Evolutionary conservation across 2,888 invertebrate genomes (phyloP).

Genomic region (Sphaeridia pumilis): DNA sequence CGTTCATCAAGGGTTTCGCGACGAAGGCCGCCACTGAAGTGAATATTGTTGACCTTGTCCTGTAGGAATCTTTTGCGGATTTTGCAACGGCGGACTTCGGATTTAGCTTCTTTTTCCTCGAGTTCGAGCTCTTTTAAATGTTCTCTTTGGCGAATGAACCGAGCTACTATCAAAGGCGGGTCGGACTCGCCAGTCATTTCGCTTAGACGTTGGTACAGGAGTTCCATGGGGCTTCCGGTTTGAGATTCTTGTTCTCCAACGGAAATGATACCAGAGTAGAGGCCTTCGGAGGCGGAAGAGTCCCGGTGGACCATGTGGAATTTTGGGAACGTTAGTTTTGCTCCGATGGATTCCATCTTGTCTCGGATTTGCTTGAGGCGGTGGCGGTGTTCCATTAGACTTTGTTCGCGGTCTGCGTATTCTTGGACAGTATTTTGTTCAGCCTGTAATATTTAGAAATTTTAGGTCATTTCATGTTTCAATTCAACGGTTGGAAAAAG

Average conservation of each 20-base stretch:
- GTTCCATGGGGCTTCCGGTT: conserved; percentile 23
- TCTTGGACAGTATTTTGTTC: conserved; percentile 31
- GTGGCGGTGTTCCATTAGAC: conserved; percentile 27
- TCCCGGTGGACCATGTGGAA: conserved; percentile 35
- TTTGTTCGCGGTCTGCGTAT: conserved; percentile 28
- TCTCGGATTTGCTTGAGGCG: conserved; percentile 33
- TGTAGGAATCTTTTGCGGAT: conserved; percentile 29
- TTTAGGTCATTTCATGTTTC: not conserved
- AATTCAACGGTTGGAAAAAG: no score
- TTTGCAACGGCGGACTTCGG: conserved; percentile 29
- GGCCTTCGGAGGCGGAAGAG: conserved; percentile 31
- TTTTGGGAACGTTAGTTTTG: conserved; percentile 32
- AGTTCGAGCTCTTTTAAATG: conserved; percentile 25
- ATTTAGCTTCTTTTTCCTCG: conserved; percentile 26
- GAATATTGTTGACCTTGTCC: conserved; percentile 30
- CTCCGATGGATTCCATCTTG: conserved; percentile 33
- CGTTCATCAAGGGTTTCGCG: conserved; percentile 28
- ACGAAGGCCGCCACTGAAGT: conserved; percentile 31
- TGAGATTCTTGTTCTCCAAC: conserved; percentile 18
- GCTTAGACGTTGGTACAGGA: conserved; percentile 27
- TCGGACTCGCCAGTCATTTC: conserved; percentile 34
- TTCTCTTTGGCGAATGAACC: conserved; percentile 29
- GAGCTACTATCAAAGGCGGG: conserved; percentile 22
- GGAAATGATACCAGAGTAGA: conserved; percentile 14
- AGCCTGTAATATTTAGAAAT: conserved; percentile 14